Evolutionary conservation across 2,888 invertebrate genomes (phyloP), one percentile per base, ranked within the genome.

Genomic region (Aporophyla nigra): DNA sequence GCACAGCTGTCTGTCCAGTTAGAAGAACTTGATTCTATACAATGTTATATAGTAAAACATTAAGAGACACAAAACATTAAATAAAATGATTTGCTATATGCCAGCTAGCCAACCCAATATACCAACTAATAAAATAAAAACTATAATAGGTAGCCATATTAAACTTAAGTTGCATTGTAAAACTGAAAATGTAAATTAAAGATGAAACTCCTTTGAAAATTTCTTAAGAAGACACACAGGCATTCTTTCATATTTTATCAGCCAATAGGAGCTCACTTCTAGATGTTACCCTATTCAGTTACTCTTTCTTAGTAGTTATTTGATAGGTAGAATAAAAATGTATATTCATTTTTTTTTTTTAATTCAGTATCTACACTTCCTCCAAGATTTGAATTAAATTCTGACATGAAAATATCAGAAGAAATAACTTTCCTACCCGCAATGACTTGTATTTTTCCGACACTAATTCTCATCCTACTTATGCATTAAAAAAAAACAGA

Each of bases 401-500:
- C n/a, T 21, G 5, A 19, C 40, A n/a, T 12, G 3, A 49, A n/a
- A 78, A 59, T 12, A 3, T 5, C 21, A 21, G 21, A 21, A 12
- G 16, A 68, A 24, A 24, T 1, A 6, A 10, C 1, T 21, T 76
- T 46, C 46, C 19, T 53, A 40, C 21, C 6, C 2, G 1, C 9
- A 54, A n/a, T 12, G 0, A 10, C 56, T 67, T 46, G 5, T 1
- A 71, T 19, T 21, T 56, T 59, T 10, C 7, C 21, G 16, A 2
- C 27, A 61, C n/a, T 49, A 33, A 43, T 51, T 4, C 21, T 9
- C 2, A 9, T 21, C 1, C 10, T 43, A 53, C 24, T 54, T 54
- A 33, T 19, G 14, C 21, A 59, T n/a, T n/a, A 33, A 33, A 72
- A 54, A 71, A 3, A n/a, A 51, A 63, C 43, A 76, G 66, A 77